phyloP scores from a whole-genome alignment of 2,888 invertebrate genomes.

The Drosophila eohydei region DNA sequence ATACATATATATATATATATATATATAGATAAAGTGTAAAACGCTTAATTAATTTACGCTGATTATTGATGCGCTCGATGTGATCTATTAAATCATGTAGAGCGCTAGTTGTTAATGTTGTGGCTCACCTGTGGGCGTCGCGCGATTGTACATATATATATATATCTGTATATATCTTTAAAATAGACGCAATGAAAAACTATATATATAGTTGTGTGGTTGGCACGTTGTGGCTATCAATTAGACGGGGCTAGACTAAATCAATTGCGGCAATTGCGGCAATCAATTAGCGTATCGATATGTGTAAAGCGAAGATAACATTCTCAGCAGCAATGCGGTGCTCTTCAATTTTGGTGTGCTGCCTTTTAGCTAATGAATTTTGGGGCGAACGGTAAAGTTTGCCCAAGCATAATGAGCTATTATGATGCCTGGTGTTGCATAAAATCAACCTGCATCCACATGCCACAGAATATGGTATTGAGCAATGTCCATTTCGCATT shows the following conservation, averaged over 20 bases:
- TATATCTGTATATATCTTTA: slow-evolving; percentile 22
- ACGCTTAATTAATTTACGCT: slow-evolving; percentile 67
- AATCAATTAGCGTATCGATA: slow-evolving; percentile 63
- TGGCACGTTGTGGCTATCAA: slow-evolving; percentile 69
- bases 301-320: slow-evolving; percentile 37
- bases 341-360: slow-evolving; percentile 40
- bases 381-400: slow-evolving; percentile 35
- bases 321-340: slow-evolving; percentile 35
- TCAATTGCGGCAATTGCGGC: slow-evolving; percentile 63
- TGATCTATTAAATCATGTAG: slow-evolving; percentile 64
- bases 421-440: slow-evolving; percentile 72
- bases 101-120: slow-evolving; percentile 18
- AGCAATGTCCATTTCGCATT: slow-evolving; percentile 79
- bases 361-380: slow-evolving; percentile 79
- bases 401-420: slow-evolving; percentile 72
- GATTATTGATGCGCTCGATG: slow-evolving; percentile 59
- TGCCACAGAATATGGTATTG: slow-evolving; percentile 67
- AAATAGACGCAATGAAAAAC: slow-evolving; percentile 46
- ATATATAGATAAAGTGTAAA: slow-evolving; percentile 21
- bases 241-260: slow-evolving; percentile 63
- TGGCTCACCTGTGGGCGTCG: slow-evolving; percentile 46
- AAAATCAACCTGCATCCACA: slow-evolving; percentile 53
- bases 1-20: background rate
- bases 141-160: slow-evolving; percentile 12
- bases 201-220: slow-evolving; percentile 35